Evolutionary conservation across 1,140 invertebrate genomes (phyloP), one percentile per base, ranked within the genome.

Genomic region (Leptestheria dahalacensis): DNA sequence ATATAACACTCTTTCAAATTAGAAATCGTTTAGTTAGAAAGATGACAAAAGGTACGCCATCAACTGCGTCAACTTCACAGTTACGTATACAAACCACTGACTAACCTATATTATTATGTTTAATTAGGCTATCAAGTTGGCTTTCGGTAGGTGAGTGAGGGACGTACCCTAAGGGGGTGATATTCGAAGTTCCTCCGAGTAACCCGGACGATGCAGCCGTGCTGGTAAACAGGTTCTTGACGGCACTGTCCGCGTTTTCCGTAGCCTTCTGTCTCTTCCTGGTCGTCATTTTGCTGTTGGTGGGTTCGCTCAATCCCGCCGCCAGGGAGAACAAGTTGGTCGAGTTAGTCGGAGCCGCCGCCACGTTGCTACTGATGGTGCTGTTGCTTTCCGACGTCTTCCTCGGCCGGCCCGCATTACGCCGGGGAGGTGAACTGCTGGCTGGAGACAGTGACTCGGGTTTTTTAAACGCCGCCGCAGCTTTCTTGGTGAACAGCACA

Each of bases 401-500:
- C n/a, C 66, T 33, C 10, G 66, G 66, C n/a, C 66, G 50, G 3
- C 66, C 66, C 65, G 59, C 62, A 9, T 41, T 15, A 12, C 59
- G 9, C 26, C 48, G n/a, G 20, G 28, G 56, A n/a, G 46, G 28
- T 11, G 47, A 56, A 33, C 29, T 58, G 28, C 50, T 52, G 12
- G 53, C 28, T 48, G 62, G 26, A 50, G 57, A 66, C n/a, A 70
- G 66, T 29, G 62, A 58, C 51, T 73, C 72, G 6, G 74, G 73
- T 61, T 73, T 69, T 56, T 74, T 75, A 9, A 74, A 67, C 20
- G 73, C 76, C n/a, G 74, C 70, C 2, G 76, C 73, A 0, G 80
- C 79, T 70, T 91, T 90, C 47, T 85, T 78, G 2, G 85, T 87
- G 64, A 90, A 84, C 3, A 90, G 68, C 41, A 90, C 85, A n/a